Evolutionary conservation across 1,140 invertebrate species (phyloP).

Genomic region (Dolichoris vasculosae): DNA sequence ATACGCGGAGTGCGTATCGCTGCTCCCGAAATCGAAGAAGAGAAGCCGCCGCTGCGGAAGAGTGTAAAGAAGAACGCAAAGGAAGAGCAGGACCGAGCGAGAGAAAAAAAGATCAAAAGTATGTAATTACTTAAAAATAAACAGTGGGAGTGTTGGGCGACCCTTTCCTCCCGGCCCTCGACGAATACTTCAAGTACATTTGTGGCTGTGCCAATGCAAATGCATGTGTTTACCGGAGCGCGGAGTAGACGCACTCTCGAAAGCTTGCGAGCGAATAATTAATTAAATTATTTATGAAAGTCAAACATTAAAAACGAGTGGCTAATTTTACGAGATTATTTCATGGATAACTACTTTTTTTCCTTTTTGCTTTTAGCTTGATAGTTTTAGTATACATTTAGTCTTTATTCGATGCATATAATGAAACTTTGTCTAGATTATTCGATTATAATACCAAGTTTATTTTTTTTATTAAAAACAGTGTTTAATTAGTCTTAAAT

Average conservation of each 20-base stretch:
- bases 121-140: constrained; percentile 45
- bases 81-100: neutral
- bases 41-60: neutral
- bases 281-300: constrained; percentile 47
- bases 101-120: constrained; percentile 44
- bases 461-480: too few relatives aligned
- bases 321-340: constrained; percentile 29
- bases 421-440: neutral
- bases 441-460: too few relatives aligned
- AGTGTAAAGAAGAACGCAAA: neutral
- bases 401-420: neutral
- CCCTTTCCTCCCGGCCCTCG: neutral
- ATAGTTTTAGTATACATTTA: neutral
- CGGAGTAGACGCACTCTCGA: neutral
- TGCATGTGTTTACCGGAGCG: neutral
- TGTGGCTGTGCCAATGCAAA: neutral
- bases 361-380: neutral
- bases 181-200: neutral
- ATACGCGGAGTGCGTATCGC: neutral
- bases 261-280: constrained; percentile 11
- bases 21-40: constrained; percentile 12
- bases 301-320: constrained; percentile 25
- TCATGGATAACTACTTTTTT: neutral
- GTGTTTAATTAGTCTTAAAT: too few relatives aligned
- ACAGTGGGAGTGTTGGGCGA: neutral